Evolutionary conservation across 53 echinoderm and acorn worm genomes (phyloP).

Genomic region (Pentamera pediparva): DNA sequence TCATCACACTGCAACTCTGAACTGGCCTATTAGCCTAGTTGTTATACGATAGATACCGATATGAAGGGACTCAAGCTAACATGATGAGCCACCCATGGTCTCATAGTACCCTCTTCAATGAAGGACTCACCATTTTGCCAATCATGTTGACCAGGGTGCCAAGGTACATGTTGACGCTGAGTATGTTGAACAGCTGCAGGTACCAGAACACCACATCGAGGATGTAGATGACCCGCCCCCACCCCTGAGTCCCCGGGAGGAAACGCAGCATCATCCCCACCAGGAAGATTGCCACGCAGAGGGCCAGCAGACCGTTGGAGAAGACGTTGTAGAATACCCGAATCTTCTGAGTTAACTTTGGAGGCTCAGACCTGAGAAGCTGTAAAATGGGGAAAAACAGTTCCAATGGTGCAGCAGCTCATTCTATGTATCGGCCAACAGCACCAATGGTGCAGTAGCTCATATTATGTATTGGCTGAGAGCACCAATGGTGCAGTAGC

Average conservation of each 20-base stretch:
- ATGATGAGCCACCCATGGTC: no score
- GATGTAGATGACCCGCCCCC: conserved; percentile 81
- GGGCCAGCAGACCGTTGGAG: conserved; percentile 66
- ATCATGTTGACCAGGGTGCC: conserved; percentile 98
- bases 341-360: conserved; percentile 61
- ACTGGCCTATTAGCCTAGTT: no score
- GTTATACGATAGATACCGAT: no score
- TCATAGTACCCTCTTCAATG: background rate
- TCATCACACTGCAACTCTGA: no score
- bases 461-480: no score
- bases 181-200: conserved; percentile 70
- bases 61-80: no score
- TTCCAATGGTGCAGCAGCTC: background rate
- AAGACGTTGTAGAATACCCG: conserved; percentile 78
- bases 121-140: conserved; percentile 85
- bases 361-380: conserved; percentile 74
- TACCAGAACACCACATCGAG: conserved; percentile 82
- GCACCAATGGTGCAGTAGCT: no score
- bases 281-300: conserved; percentile 77
- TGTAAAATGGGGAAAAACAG: background rate
- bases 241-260: conserved; percentile 45
- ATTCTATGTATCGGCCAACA: background rate
- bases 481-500: background rate
- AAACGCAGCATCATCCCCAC: conserved; percentile 68
- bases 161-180: conserved; percentile 93